A percentile compares a stretch with the other conserved stretches of the same genome.
Evolutionary conservation across 2,797 vertebrate species (phyloP).

Genomic region (Cottoperca gobio): DNA sequence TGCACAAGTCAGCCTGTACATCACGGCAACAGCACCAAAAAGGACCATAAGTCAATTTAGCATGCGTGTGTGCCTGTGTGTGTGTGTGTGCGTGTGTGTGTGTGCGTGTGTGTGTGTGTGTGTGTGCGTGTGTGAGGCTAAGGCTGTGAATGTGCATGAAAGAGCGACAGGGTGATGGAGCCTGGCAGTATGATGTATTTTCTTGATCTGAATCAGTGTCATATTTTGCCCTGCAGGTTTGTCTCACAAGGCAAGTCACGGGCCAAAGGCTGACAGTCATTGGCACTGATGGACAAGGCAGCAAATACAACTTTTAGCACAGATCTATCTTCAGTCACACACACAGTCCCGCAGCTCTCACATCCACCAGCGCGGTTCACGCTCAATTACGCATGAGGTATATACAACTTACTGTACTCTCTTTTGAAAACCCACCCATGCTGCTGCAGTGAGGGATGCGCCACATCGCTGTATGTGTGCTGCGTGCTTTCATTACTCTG

Average conservation of each 20-base stretch:
- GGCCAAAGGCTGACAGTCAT: constrained; percentile 56
- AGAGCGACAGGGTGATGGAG: constrained; percentile 30
- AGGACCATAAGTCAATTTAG: constrained; percentile 43
- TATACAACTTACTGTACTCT: constrained; percentile 6
- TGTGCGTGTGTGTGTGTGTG: constrained; percentile 15
- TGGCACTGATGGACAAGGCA: constrained; percentile 65
- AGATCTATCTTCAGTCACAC: constrained; percentile 51
- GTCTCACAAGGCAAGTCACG: constrained; percentile 49
- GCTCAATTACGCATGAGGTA: constrained; percentile 30
- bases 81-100: constrained; percentile 13
- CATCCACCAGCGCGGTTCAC: constrained; percentile 15
- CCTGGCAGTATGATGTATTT: constrained; percentile 64
- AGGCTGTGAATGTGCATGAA: constrained; percentile 25
- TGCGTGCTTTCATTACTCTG: constrained; percentile 55
- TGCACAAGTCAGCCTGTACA: constrained; percentile 16
- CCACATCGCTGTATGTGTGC: constrained; percentile 21
- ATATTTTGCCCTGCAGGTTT: constrained; percentile 59
- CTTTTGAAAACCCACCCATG: constrained; percentile 19
- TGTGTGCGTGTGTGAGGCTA: constrained; percentile 9
- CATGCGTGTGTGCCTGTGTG: constrained; percentile 5
- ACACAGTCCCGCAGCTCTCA: constrained; percentile 25
- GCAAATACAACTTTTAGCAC: constrained; percentile 57
- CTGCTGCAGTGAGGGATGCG: constrained; percentile 33
- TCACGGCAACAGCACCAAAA: constrained; percentile 13
- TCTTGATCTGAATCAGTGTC: constrained; percentile 64